Conservation (phyloP, 1,140 invertebrate species). For the Ladona fulva region DNA sequence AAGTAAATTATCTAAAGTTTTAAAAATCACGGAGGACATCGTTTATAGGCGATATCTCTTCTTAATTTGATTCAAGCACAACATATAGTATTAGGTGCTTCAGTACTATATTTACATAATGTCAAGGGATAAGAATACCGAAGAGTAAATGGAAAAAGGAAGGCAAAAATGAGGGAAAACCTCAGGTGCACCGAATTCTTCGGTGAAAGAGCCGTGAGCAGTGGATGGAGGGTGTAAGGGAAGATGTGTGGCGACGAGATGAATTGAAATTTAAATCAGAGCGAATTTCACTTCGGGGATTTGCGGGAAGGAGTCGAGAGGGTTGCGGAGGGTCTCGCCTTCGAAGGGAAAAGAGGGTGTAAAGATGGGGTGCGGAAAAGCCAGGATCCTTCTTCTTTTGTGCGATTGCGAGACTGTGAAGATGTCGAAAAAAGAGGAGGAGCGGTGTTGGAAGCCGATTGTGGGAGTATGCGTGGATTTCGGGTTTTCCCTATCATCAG, state of each 20-base stretch:
- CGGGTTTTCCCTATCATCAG: no score
- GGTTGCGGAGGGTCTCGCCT: not conserved
- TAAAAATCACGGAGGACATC: no score
- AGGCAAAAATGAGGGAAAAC: no score
- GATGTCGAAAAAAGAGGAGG: not conserved
- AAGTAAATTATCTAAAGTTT: no score
- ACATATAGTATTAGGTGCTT: no score
- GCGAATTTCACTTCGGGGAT: not conserved
- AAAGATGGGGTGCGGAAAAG: not conserved
- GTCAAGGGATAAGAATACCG: no score
- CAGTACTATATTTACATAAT: no score
- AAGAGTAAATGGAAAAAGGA: no score
- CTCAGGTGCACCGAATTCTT: no score
- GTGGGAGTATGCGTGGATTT: no score
- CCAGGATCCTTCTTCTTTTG: not conserved
- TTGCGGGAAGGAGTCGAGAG: not conserved
- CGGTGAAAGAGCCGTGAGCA: not conserved
- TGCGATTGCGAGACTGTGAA: not conserved
- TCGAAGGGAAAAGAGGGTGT: not conserved
- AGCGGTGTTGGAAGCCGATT: not conserved
- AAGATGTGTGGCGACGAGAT: not conserved
- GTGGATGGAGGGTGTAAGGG: not conserved
- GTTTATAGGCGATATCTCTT: no score
- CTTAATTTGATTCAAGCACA: no score
- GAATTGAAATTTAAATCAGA: constrained; percentile 7